Evolutionary conservation across 2,797 vertebrate genomes (phyloP), one percentile per base, ranked within the genome.

Genomic region (Danio albolineatus): DNA sequence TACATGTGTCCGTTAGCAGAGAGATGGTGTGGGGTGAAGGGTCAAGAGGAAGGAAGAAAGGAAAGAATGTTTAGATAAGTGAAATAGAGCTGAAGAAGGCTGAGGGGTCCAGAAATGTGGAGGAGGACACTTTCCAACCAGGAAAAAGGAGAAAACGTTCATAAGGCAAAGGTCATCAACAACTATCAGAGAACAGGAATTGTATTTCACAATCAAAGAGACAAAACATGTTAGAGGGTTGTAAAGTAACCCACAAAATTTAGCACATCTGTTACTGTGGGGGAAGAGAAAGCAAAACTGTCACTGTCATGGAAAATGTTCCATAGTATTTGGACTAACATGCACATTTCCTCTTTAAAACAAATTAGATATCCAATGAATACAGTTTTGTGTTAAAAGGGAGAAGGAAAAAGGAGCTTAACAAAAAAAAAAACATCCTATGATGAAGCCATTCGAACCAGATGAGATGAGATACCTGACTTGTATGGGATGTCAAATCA

Each of bases 11-110:
- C 9, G 14, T 82, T 54, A 38, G 74, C 57, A 65, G 21, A 67
- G 66, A 74, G n/a, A 48, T 73, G 28, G 60, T 38, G 28, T 66
- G 36, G n/a, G 49, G 41, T 49, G n/a, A 16, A 49, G 10, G 54
- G 54, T 39, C 39, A 73, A 38, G 48, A 39, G 48, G 48, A 71
- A 74, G 19, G 65, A 46, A 56, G 19, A 72, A 75, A 60, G 72
- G 36, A 73, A 65, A 7, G 61, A 69, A 66, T 46, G 48, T 54
- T 76, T 28, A 28, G 28, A 28, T 28, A 28, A 28, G 28, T 28
- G 3, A 28, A 28, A 28, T 28, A 60, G 14, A 28, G 64, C 41
- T 76, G 13, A 67, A 57, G 49, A 38, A 60, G 21, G 21, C 6
- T 8, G 16, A 46, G 56, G 8, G 64, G 41, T 44, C 78, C 1